These are phyloP conservation scores for Eubasilissa splendida DNA, from an alignment of 2,888 invertebrate species.

Conservation along the genomic window DNA sequence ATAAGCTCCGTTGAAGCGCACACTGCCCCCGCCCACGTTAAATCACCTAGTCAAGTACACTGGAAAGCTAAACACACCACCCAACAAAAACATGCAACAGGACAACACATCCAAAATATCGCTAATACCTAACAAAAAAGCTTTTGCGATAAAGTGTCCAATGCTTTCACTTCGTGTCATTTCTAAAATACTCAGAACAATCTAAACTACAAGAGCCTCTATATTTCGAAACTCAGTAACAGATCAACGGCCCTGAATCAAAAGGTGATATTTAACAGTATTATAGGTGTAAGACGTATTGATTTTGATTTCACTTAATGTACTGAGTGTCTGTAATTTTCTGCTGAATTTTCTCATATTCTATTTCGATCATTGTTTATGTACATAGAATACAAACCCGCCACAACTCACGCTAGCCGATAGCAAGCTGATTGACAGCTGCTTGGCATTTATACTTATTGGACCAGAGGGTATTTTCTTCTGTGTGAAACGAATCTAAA, in stretches of 20 bases:
- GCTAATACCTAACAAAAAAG: background rate
- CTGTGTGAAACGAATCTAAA: no score
- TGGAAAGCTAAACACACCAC: slow-evolving; percentile 9
- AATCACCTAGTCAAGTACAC: slow-evolving; percentile 1
- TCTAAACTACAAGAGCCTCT: no score
- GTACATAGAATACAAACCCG: background rate
- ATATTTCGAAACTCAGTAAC: no score
- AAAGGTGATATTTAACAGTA: no score
- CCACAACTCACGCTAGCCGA: slow-evolving; percentile 39
- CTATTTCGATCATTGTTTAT: slow-evolving; percentile 34
- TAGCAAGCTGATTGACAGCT: slow-evolving; percentile 49
- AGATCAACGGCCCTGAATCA: no score
- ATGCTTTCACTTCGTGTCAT: background rate
- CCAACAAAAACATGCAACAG: slow-evolving; percentile 2
- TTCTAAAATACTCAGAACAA: no score
- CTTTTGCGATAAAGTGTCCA: background rate
- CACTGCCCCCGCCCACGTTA: slow-evolving; percentile 34
- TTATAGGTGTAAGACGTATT: background rate
- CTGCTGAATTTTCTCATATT: background rate
- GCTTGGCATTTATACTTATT: slow-evolving; percentile 51
- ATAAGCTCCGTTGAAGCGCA: slow-evolving; percentile 49
- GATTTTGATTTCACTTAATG: background rate
- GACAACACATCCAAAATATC: background rate
- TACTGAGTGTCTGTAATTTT: background rate
- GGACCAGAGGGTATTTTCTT: slow-evolving; percentile 39